Base-by-base conservation (phyloP, 2,888 invertebrate genomes). In the Subacronicta megacephala region DNA sequence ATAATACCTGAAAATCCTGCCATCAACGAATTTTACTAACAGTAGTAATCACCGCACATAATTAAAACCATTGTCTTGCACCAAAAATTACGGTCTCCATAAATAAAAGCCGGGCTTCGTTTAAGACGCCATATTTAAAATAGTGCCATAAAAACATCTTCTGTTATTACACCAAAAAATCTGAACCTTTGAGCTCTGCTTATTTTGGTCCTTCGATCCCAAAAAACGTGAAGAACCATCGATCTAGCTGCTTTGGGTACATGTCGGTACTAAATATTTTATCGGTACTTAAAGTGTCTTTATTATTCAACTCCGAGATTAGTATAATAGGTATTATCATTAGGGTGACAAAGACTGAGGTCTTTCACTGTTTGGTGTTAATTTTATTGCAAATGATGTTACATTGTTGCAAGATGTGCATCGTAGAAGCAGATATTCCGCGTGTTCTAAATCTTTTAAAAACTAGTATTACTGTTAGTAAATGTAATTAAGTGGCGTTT, bases 21-120 rank as follows among this genome's bases (percentile, higher is more conserved):
- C 75, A 81, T 74, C 86, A 83, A 88, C 85, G 84, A 77, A 77
- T 82, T 90, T 89, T 86, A 90, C 83, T 75, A 80, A 81, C 81
- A 79, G 78, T 86, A 88, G 89, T 92, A 91, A 93, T 89, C 90
- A 87, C 89, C 86, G 78, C 78, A 83, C 82, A 90, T 92, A 92
- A 93, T 93, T 93, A 93, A 91, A 90, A 88, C 88, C 91, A 91
- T 93, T 93, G 93, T 93, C 86, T 93, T 85, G 80, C 79, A 83
- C 82, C 83, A 84, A 86, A 89, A 91, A 89, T 91, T 90, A 93
- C 87, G 83, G 82, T 81, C 80, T 70, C 83, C 89, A 88, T 93
- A 92, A 93, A 93, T 67, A 65, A 67, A 69, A 64, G 84, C 80
- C 76, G 72, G 74, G 83, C 59, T 54, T 60, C 67, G 60, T 81